A percentile compares a stretch with the other conserved stretches of the same genome.
These are phyloP conservation scores for Meloidogyne exigua DNA, from an alignment of 1,140 invertebrate genomes.

Conservation along the genomic window DNA sequence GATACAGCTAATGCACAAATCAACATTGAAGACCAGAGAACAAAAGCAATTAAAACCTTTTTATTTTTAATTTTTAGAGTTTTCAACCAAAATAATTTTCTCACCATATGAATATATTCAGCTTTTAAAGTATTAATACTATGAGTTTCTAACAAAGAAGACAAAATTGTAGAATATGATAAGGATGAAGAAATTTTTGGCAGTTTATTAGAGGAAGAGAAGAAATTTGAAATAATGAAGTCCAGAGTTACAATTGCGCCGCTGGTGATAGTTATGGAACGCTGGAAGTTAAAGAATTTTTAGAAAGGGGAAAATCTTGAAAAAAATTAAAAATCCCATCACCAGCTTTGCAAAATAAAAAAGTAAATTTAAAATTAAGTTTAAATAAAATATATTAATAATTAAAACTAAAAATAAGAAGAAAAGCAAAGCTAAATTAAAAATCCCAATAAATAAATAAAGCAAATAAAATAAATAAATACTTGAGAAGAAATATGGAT, in stretches of 20 bases:
- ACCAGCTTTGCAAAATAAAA: conserved; percentile 3
- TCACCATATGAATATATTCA: conserved; percentile 2
- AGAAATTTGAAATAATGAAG: conserved; percentile 1
- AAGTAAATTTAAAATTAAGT: not conserved
- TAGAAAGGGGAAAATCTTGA: conserved; percentile 6
- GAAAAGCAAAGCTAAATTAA: not conserved
- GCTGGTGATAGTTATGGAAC: not conserved
- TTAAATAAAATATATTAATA: not conserved
- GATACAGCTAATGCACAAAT: not conserved
- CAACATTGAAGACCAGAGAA: not conserved
- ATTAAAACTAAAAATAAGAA: not conserved
- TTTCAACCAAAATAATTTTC: not conserved
- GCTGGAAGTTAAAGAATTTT: conserved; percentile 14
- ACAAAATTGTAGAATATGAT: not conserved
- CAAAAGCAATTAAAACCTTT: conserved; percentile 2
- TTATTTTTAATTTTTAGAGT: not conserved
- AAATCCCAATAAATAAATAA: not conserved
- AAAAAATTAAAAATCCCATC: not conserved
- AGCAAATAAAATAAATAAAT: conserved; percentile 60
- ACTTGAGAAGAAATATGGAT: conserved; percentile 71
- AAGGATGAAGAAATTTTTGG: not conserved
- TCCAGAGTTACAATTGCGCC: not conserved
- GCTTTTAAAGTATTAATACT: not conserved
- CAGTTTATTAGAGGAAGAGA: conserved; percentile 12
- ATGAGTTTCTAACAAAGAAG: not conserved